Evolutionary conservation across 2,797 vertebrate genomes (phyloP).

Genomic region (Thripadectes ignobilis): DNA sequence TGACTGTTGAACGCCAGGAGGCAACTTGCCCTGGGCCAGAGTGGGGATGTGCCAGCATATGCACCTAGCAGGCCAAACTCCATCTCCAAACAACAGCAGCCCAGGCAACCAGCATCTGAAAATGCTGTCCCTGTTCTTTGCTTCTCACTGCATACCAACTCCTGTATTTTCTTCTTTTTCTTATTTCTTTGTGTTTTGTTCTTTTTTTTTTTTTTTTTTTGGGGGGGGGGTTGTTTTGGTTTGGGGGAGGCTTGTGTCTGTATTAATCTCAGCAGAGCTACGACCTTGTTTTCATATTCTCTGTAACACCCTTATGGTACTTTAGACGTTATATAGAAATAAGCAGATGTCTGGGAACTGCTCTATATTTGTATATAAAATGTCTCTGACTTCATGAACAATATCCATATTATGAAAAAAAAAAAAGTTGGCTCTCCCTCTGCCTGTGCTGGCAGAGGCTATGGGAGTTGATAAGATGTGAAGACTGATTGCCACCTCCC

Average conservation of each 20-base stretch:
- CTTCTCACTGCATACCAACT: neutral
- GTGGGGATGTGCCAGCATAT: neutral
- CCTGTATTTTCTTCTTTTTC: neutral
- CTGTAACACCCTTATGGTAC: neutral
- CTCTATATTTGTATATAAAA: neutral
- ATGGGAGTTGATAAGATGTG: neutral
- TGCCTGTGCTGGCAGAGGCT: neutral
- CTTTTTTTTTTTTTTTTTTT: no score
- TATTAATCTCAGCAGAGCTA: neutral
- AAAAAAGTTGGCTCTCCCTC: neutral
- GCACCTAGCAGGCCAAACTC: neutral
- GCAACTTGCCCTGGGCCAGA: neutral
- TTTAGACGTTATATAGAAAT: neutral
- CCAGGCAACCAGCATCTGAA: neutral
- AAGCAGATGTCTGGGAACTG: conserved; percentile 41
- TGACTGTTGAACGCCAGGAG: neutral
- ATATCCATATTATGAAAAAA: neutral
- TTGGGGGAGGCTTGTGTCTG: neutral
- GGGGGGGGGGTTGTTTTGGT: no score
- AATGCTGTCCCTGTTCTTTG: neutral
- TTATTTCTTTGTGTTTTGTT: no score
- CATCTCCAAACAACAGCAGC: neutral
- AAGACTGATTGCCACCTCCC: neutral
- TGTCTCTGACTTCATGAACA: neutral
- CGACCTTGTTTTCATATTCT: conserved; percentile 32